Base-by-base conservation (phyloP, 2,797 vertebrate genomes). In the Mustela erminea region DNA sequence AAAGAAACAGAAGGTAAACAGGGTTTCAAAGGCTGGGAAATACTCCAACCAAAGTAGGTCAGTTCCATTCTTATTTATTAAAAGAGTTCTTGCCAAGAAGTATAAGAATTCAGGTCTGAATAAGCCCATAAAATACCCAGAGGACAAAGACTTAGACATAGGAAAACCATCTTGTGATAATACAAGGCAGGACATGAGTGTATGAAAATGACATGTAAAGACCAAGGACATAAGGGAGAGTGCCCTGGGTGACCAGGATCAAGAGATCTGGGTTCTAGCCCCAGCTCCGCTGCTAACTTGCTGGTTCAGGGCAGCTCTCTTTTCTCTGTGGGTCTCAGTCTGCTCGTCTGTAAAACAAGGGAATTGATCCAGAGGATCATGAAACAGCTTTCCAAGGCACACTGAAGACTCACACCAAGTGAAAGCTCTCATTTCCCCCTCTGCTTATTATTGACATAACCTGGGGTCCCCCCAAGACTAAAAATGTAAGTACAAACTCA, bases 21-120 rank as follows among this genome's bases (percentile, higher is more conserved):
- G 27, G 5, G 64, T 60, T 92, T 62, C 52, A 85, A 49, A 93
- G 38, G 5, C 58, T 95, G 60, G 77, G 64, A 92, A 86, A 95
- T 52, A 41, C 1, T 82, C 70, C 93, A 96, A 38, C 38, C 56
- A 70, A 85, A 96, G 56, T 46, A 74, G 25, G n/a, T 60, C 90
- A 72, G 12, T 75, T 87, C 68, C 49, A 83, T 60, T 60, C 43
- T 43, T 84, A 68, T 91, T 94, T 96, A 86, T 94, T 96, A 82
- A 93, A 58, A 11, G 49, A 58, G 7, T 85, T 96, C 54, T 95
- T 87, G 18, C 29, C 35, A 88, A 80, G 58, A 95, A 94, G n/a
- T 35, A 13, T 84, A 75, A 70, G 77, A 43, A 54, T 64, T 82
- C 25, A n/a, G 78, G 38, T 89, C 75, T 84, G 41, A 6, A 68